Evolutionary conservation across 2,113 vertebrate species (phyloP).

Genomic region (Sinocyclocheilus anshuiensis): DNA sequence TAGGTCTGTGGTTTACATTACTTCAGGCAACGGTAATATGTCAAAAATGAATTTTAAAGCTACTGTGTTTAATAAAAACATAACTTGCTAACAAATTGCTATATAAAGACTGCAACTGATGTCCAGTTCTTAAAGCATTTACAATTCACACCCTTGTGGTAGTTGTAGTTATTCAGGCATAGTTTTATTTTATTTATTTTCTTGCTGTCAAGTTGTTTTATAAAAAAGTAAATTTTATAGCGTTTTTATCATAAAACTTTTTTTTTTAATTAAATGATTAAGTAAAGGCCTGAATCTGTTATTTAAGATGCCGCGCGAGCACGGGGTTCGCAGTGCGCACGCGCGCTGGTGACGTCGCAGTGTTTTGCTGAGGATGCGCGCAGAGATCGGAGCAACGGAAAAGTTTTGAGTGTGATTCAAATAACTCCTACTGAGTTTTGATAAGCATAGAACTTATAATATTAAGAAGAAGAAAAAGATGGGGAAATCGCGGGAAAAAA

Average conservation of each 20-base stretch:
- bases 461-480: too few relatives aligned
- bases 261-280: neutral
- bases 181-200: neutral
- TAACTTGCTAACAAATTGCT: neutral
- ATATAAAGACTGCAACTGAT: neutral
- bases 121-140: neutral
- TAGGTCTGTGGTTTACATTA: neutral
- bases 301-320: neutral
- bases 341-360: constrained; percentile 23
- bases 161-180: neutral
- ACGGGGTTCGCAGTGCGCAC: neutral
- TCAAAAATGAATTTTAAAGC: neutral
- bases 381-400: too few relatives aligned
- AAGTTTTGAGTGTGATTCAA: too few relatives aligned
- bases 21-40: neutral
- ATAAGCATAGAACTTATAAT: too few relatives aligned
- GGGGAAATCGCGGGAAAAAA: too few relatives aligned
- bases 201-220: neutral
- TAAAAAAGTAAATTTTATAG: neutral
- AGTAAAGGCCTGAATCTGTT: neutral
- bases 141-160: neutral
- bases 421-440: too few relatives aligned
- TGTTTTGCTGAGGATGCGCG: constrained; percentile 31
- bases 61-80: neutral
- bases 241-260: neutral